Percentiles rank a stretch among this genome's conserved stretches.
Conservation (phyloP, 2,888 invertebrate species). For the Drosophila setosimentum region DNA sequence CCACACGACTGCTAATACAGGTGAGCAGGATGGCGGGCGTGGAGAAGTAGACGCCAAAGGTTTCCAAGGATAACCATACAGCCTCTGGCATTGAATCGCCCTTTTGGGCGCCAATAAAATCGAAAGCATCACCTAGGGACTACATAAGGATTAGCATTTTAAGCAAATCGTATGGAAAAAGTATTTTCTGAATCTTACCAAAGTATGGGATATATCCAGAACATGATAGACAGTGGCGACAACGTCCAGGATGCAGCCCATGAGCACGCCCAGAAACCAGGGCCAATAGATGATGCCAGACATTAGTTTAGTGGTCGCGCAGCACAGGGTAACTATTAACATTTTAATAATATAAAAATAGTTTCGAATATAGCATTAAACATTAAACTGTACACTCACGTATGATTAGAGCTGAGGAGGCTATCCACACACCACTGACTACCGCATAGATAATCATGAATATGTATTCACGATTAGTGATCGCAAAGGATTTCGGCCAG, state of each 20-base stretch:
- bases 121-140: conserved; percentile 47
- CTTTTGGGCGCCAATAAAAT: conserved; percentile 41
- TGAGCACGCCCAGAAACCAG: conserved; percentile 84
- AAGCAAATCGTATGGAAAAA: too few species aligned
- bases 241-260: conserved; percentile 84
- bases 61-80: conserved; percentile 39
- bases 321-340: conserved; percentile 74
- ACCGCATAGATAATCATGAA: conserved; percentile 77
- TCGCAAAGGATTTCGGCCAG: conserved; percentile 64
- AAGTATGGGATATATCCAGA: conserved; percentile 83
- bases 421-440: conserved; percentile 80
- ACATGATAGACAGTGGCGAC: conserved; percentile 85
- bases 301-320: conserved; percentile 72
- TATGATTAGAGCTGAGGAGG: conserved; percentile 77
- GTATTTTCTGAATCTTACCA: conserved; percentile 75
- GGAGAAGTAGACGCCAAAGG: conserved; percentile 76
- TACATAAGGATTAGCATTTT: background rate
- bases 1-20: conserved; percentile 85
- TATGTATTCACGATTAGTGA: conserved; percentile 77
- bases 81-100: conserved; percentile 8
- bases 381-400: conserved; percentile 64
- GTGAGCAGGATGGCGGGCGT: conserved; percentile 86
- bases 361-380: background rate
- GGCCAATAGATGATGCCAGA: conserved; percentile 82
- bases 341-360: background rate